Percentiles rank a stretch among this genome's conserved stretches.
phyloP scores from a whole-genome alignment of 2,113 vertebrate genomes.

The Nyctereutes procyonoides region DNA sequence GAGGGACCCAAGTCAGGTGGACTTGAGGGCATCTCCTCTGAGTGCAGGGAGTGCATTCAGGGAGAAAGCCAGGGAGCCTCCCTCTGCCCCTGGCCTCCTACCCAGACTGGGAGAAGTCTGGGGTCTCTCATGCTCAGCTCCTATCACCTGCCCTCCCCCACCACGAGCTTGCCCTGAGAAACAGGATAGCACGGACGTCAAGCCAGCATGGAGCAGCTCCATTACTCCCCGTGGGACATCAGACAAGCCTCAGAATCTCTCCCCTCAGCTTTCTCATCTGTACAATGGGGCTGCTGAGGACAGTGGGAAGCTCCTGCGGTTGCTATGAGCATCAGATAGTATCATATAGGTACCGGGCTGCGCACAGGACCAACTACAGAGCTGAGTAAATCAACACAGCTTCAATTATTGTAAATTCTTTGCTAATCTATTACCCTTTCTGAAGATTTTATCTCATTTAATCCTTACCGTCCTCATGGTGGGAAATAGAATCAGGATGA shows the following conservation, averaged over 20 bases:
- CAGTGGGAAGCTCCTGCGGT: accelerated
- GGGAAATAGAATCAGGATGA: not conserved
- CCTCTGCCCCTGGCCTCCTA: not conserved
- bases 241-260: not conserved
- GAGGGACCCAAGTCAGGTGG: not conserved
- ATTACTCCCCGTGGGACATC: accelerated
- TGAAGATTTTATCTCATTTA: not conserved
- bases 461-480: not conserved
- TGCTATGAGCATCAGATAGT: not conserved
- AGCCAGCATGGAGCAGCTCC: not conserved
- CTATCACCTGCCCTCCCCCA: no score
- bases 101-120: not conserved
- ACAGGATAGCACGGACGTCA: not conserved
- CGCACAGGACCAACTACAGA: not conserved
- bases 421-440: not conserved
- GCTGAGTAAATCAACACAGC: no score
- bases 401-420: no score
- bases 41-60: accelerated
- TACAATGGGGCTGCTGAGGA: not conserved
- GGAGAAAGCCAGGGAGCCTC: not conserved
- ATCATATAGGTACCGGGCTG: not conserved
- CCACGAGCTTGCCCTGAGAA: not conserved
- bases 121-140: not conserved
- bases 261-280: not conserved
- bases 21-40: not conserved